Evolutionary conservation across 30 jellyfish, hydroid and myxozoan species (phyloP).

Genomic region (Catostylus mosaicus): DNA sequence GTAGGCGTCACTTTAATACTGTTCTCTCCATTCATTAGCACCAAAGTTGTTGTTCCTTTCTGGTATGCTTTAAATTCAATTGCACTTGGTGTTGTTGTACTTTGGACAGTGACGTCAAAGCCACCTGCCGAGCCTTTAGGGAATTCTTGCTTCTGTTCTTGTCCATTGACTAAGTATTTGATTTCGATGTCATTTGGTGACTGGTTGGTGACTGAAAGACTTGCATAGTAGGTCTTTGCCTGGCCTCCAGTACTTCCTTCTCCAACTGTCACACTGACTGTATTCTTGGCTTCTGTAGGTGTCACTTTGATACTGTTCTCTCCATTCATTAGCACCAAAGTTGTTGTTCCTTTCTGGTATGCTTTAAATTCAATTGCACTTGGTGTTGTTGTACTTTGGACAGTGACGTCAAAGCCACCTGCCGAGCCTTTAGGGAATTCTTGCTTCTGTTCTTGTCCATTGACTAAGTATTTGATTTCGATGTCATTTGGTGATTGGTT

Average conservation of each 20-base stretch:
- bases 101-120: slow-evolving; percentile 58
- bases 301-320: slow-evolving; percentile 17
- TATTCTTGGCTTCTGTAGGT: slow-evolving; percentile 45
- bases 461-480: slow-evolving; percentile 19
- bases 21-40: slow-evolving; percentile 73
- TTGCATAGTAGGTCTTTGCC: slow-evolving; percentile 36
- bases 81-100: slow-evolving; percentile 56
- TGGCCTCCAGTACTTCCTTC: slow-evolving; percentile 14
- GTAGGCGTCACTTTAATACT: slow-evolving; percentile 71
- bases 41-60: slow-evolving; percentile 46
- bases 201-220: slow-evolving; percentile 63
- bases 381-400: slow-evolving; percentile 35
- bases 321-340: slow-evolving; percentile 51
- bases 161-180: slow-evolving; percentile 67
- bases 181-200: slow-evolving; percentile 59
- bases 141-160: slow-evolving; percentile 58
- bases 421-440: slow-evolving; percentile 35
- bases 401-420: slow-evolving; percentile 15
- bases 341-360: slow-evolving; percentile 41
- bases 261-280: slow-evolving; percentile 24
- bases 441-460: slow-evolving; percentile 51
- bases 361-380: slow-evolving; percentile 46
- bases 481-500: slow-evolving; percentile 64
- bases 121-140: slow-evolving; percentile 57
- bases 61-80: slow-evolving; percentile 77